Evolutionary conservation across 2,888 invertebrate genomes (phyloP), one percentile per base, ranked within the genome.

Genomic region (Mythimna lalbum): DNA sequence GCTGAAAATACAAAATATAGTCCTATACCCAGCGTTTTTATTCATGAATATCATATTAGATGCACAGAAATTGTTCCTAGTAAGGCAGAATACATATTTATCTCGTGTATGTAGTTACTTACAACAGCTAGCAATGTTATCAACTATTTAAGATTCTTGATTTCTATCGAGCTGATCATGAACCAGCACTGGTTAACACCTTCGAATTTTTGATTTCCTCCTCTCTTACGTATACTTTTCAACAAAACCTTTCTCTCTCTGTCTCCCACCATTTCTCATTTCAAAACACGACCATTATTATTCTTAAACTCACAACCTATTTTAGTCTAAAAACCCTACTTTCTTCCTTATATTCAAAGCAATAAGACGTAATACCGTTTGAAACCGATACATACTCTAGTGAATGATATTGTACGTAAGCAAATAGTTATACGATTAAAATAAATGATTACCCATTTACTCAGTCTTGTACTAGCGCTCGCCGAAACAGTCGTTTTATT

Each of bases 331-430:
- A 61, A 7, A 53, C 2, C 23, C 14, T 12, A 33, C 6, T 47
- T 21, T 0, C 12, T 36, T 43, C 17, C 10, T 61, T 71, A 57
- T 1, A 0, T 12, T 12, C 0, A 61, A 47, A 33, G 57, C 19
- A 31, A 60, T 74, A 78, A 69, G 63, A 53, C 4, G 69, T n/a
- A 52, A 55, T 73, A 49, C 76, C 43, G 36, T 59, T 47, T 56
- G 10, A 59, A 59, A 77, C 67, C 50, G 36, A 72, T 67, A 27
- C 3, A 19, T 56, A 5, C 33, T 53, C 43, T 59, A 59, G 36
- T 69, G 59, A 66, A 62, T 56, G 36, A 55, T 21, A 27, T 27
- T 27, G n/a, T n/a, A n/a, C n/a, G n/a, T n/a, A n/a, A n/a, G n/a
- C n/a, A n/a, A n/a, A n/a, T n/a, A n/a, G n/a, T n/a, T n/a, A n/a